A percentile compares a stretch with the other conserved stretches of the same genome.
phyloP scores from a whole-genome alignment of 1,140 invertebrate genomes.

The Teleogryllus occipitalis region DNA sequence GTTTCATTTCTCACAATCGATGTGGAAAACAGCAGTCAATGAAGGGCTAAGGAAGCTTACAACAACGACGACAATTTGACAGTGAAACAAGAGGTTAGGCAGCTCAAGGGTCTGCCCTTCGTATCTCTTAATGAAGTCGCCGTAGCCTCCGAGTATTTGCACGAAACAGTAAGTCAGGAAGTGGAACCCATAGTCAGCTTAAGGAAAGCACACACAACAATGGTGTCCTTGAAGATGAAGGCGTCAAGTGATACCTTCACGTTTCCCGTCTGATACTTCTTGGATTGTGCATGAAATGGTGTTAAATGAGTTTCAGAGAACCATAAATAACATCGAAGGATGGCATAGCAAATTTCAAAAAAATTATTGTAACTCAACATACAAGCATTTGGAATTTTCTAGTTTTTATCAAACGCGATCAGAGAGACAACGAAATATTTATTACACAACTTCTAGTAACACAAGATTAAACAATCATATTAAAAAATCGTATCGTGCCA shows the following conservation, averaged over 20 bases:
- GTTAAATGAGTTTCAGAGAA: conserved; percentile 15
- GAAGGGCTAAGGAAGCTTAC: neutral
- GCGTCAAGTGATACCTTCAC: neutral
- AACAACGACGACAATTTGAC: neutral
- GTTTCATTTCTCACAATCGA: neutral
- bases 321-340: conserved; percentile 25
- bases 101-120: neutral
- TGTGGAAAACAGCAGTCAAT: neutral
- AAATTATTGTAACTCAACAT: too few species aligned
- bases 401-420: too few species aligned
- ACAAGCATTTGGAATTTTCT: too few species aligned
- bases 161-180: neutral
- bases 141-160: neutral
- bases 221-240: neutral
- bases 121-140: neutral
- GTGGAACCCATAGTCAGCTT: neutral
- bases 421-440: too few species aligned
- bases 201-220: neutral
- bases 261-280: neutral
- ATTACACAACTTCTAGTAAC: too few species aligned
- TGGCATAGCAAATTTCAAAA: conserved; percentile 24
- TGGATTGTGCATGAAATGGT: conserved; percentile 12
- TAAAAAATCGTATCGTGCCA: too few species aligned
- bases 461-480: too few species aligned
- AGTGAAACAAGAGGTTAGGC: neutral